phyloP scores from a whole-genome alignment of 1,140 invertebrate species.

The Episyrphus balteatus region DNA sequence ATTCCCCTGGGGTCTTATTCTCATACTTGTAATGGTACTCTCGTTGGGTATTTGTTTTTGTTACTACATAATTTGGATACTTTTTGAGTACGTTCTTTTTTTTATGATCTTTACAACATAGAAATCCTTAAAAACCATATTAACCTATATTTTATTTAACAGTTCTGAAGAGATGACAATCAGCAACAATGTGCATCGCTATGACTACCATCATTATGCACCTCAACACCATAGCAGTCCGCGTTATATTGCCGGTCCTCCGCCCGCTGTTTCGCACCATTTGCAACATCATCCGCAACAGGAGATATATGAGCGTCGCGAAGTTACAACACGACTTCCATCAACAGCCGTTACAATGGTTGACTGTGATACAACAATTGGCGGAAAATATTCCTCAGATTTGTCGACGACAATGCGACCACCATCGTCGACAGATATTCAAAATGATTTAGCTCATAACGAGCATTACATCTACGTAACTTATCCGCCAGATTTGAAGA shows the following conservation, averaged over 20 bases:
- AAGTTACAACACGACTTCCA: neutral
- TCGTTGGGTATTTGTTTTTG: slow-evolving; percentile 72
- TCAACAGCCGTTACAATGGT: slow-evolving; percentile 18
- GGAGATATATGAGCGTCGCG: neutral
- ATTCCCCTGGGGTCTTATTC: slow-evolving; percentile 67
- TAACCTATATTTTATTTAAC: slow-evolving; percentile 33
- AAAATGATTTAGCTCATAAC: slow-evolving; percentile 37
- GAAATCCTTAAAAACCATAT: slow-evolving; percentile 20
- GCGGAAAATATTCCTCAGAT: neutral
- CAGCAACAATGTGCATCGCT: slow-evolving; percentile 21
- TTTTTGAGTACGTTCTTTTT: slow-evolving; percentile 65
- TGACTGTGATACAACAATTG: slow-evolving; percentile 15
- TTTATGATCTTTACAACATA: neutral
- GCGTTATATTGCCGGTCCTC: slow-evolving; percentile 15
- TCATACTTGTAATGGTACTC: slow-evolving; percentile 62
- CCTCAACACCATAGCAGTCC: slow-evolving; percentile 21
- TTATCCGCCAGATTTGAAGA: slow-evolving; percentile 72
- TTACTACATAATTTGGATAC: slow-evolving; percentile 82
- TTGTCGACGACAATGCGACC: neutral
- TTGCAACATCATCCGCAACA: neutral
- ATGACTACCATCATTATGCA: slow-evolving; percentile 8
- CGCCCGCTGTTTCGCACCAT: neutral
- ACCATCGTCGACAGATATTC: slow-evolving; percentile 33
- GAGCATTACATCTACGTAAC: slow-evolving; percentile 76
- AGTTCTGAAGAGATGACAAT: slow-evolving; percentile 37